phyloP scores from a whole-genome alignment of 2,888 invertebrate species.

The Pseudanteris insignis region DNA sequence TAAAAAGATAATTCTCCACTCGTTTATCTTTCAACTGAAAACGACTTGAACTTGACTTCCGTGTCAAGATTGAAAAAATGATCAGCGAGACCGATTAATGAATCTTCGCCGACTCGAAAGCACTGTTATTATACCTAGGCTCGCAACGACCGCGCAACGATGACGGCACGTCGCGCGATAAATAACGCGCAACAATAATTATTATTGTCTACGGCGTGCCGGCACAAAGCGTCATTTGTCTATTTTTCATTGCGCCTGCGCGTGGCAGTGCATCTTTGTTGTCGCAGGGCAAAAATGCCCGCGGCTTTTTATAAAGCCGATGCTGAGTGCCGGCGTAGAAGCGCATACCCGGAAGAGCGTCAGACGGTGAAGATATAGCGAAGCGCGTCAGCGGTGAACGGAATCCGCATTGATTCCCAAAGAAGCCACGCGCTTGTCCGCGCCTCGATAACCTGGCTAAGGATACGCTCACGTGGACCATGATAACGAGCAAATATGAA shows the following conservation, averaged over 20 bases:
- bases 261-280: conserved; percentile 19
- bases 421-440: conserved; percentile 46
- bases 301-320: conserved; percentile 23
- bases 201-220: conserved; percentile 22
- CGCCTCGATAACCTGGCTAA: conserved; percentile 44
- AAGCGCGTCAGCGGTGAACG: conserved; percentile 46
- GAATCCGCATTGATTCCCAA: conserved; percentile 54
- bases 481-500: conserved; percentile 58
- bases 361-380: conserved; percentile 27
- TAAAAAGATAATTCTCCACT: too few relatives aligned
- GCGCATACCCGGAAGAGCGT: conserved; percentile 36
- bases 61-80: too few relatives aligned
- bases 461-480: conserved; percentile 50
- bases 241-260: conserved; percentile 35
- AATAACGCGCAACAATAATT: conserved; percentile 39
- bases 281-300: conserved; percentile 16
- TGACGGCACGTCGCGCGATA: conserved; percentile 18
- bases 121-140: too few relatives aligned
- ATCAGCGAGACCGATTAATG: too few relatives aligned
- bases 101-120: too few relatives aligned
- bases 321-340: conserved; percentile 24
- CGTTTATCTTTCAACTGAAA: too few relatives aligned
- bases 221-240: conserved; percentile 31
- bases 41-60: too few relatives aligned
- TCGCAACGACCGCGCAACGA: too few relatives aligned